Evolutionary conservation across 2,888 invertebrate genomes (phyloP), one percentile per base, ranked within the genome.

Genomic region (Lithophane semibrunnea): DNA sequence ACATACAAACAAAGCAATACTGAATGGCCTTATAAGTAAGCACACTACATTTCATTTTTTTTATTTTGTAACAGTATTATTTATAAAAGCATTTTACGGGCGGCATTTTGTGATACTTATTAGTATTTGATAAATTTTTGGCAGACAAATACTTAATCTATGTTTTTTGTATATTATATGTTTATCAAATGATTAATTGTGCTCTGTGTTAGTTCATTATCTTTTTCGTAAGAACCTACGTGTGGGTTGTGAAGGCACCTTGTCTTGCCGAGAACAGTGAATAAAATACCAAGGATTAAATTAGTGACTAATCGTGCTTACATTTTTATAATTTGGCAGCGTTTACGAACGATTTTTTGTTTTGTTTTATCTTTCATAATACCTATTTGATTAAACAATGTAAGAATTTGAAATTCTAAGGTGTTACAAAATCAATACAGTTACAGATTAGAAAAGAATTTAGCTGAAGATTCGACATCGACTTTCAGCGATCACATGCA

Each of bases 11-110:
- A 87, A 93, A 95, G 94, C 95, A 95, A 95, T 95, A 94, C 88
- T 82, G 63, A 77, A 94, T 88, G 94, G 95, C 95, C 95, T 95
- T 95, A 94, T 92, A 91, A 42, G 29, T 88, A 87, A 86, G 85
- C 86, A 86, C 82, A 90, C 90, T 91, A 92, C 90, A 92, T 90
- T 88, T 85, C 85, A 87, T 88, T 83, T 83, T 37, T 42, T 37
- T 89, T 91, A 88, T 87, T 91, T 92, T 90, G 87, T 91, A 77
- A 91, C 94, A 94, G 93, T 94, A 95, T 94, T 95, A 94, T 92
- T 93, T 92, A 90, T 86, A 84, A 88, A 87, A 83, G 90, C 91
- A 92, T 92, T 92, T 91, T 93, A 89, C 87, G 86, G 83, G 79
- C 89, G 88, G 88, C 91, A 89, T 91, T 93, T 92, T 94, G 92